These are phyloP conservation scores for Rhopilema esculentum DNA, from an alignment of 30 jellyfish, hydroid and myxozoan species.

Conservation along the genomic window DNA sequence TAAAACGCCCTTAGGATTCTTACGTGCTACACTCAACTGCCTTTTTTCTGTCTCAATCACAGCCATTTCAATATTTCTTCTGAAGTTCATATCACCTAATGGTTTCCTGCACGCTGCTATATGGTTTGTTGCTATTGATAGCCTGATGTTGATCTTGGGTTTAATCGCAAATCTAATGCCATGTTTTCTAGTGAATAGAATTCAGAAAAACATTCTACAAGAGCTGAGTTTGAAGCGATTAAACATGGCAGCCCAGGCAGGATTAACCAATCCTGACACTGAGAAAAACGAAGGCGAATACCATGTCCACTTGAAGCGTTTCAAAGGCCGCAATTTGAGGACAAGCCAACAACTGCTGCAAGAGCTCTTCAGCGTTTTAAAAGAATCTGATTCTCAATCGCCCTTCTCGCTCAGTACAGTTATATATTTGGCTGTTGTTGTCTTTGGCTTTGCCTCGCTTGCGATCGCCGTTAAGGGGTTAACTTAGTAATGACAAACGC, in stretches of 20 bases:
- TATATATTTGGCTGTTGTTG: not conserved
- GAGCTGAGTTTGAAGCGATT: conserved; percentile 24
- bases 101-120: not conserved
- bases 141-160: not conserved
- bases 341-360: conserved; percentile 54
- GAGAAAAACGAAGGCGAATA: conserved; percentile 63
- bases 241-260: conserved; percentile 35
- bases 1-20: conserved; percentile 28
- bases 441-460: conserved; percentile 30
- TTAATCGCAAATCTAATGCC: not conserved
- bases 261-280: not conserved
- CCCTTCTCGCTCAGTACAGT: not conserved
- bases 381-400: conserved; percentile 30
- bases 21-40: conserved; percentile 1
- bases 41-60: conserved; percentile 4
- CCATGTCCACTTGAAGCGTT: conserved; percentile 62
- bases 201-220: not conserved
- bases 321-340: conserved; percentile 50
- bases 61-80: conserved; percentile 10
- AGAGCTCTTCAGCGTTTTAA: conserved; percentile 32
- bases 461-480: conserved; percentile 3
- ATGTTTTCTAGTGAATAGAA: not conserved
- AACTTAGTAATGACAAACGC: too few species aligned
- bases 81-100: not conserved
- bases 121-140: not conserved